phyloP scores from a whole-genome alignment of 1,140 invertebrate species.

The Paraescarpia echinospica region DNA sequence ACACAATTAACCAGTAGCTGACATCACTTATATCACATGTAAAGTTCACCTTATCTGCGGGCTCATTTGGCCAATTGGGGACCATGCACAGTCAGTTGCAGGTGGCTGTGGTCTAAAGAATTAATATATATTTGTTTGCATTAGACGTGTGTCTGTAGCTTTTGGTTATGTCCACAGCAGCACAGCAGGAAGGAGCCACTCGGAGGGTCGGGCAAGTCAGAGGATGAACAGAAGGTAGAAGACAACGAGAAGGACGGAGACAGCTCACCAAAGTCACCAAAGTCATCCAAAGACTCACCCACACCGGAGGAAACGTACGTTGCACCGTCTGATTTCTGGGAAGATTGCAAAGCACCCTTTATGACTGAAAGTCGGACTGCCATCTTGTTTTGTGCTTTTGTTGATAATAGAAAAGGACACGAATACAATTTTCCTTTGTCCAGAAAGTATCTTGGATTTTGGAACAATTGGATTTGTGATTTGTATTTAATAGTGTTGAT shows the following conservation, averaged over 20 bases:
- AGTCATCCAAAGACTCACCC: not conserved
- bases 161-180: slow-evolving; percentile 17
- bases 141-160: not conserved
- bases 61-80: too few species aligned
- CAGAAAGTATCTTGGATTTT: not conserved
- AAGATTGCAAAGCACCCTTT: not conserved
- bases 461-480: not conserved
- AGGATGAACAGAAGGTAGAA: slow-evolving; percentile 30
- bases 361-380: not conserved
- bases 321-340: not conserved
- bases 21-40: too few species aligned
- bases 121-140: not conserved
- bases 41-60: too few species aligned
- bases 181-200: slow-evolving; percentile 73
- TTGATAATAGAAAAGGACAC: not conserved
- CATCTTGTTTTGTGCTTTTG: not conserved
- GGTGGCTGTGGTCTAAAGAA: too few species aligned
- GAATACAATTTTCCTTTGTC: not conserved
- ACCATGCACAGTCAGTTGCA: too few species aligned
- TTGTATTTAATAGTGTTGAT: not conserved
- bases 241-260: slow-evolving; percentile 15
- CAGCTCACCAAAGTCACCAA: slow-evolving; percentile 2
- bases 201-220: slow-evolving; percentile 59
- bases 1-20: too few species aligned
- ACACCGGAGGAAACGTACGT: not conserved